These are phyloP conservation scores for Luscinia luscinia DNA, from an alignment of 2,797 vertebrate species.

Conservation along the genomic window DNA sequence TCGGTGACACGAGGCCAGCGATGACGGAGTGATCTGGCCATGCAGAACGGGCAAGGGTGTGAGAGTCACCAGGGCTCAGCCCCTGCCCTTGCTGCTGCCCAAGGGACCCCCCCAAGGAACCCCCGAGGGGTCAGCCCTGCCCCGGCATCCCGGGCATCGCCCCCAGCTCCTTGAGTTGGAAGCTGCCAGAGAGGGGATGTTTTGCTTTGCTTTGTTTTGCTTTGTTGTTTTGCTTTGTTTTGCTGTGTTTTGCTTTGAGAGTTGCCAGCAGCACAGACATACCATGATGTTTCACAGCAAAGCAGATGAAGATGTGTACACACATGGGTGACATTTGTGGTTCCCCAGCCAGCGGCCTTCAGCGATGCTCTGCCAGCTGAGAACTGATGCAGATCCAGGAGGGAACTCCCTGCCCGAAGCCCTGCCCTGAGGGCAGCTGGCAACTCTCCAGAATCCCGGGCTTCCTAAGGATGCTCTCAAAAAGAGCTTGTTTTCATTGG, in stretches of 20 bases:
- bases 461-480: not conserved
- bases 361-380: not conserved
- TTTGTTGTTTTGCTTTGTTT: not conserved
- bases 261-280: not conserved
- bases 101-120: not conserved
- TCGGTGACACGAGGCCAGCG: slow-evolving; percentile 4
- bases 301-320: slow-evolving; percentile 6
- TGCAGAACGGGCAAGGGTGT: rapidly evolving
- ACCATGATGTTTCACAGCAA: not conserved
- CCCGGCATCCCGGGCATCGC: not conserved
- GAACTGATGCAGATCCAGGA: not conserved
- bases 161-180: not conserved
- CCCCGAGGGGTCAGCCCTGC: not conserved
- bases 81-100: not conserved
- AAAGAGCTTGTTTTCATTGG: not conserved
- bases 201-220: not conserved
- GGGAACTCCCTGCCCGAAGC: not conserved
- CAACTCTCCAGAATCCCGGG: not conserved
- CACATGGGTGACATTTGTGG: not conserved
- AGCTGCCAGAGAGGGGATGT: not conserved
- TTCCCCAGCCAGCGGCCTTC: not conserved
- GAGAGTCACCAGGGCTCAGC: not conserved
- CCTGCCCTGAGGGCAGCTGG: not conserved
- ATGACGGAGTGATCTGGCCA: not conserved
- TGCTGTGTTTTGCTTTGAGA: not conserved